Evolutionary conservation across 1,140 invertebrate genomes (phyloP).

Genomic region (Drosophila obscura): DNA sequence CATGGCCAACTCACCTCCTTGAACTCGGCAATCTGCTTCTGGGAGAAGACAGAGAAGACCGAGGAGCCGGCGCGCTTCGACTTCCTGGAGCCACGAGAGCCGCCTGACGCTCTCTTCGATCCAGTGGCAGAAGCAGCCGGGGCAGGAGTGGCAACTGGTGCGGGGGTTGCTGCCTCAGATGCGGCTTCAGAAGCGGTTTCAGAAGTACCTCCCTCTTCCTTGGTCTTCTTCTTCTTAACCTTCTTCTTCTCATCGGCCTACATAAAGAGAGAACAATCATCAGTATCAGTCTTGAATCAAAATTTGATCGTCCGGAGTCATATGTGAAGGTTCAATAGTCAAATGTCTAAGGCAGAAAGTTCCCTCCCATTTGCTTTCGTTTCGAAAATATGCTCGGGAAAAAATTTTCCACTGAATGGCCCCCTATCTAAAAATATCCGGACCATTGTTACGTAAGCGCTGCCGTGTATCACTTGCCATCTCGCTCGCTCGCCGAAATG

Average conservation of each 20-base stretch:
- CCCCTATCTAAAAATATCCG: constrained; percentile 33
- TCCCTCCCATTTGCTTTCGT: background rate
- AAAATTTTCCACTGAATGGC: constrained; percentile 34
- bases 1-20: constrained; percentile 90
- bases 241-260: constrained; percentile 93
- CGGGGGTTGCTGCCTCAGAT: constrained; percentile 86
- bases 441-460: constrained; percentile 60
- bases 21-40: constrained; percentile 97
- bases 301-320: background rate
- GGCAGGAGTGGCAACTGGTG: constrained; percentile 86
- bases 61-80: constrained; percentile 95
- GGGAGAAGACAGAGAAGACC: constrained; percentile 97
- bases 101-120: constrained; percentile 86
- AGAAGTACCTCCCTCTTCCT: constrained; percentile 88
- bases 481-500: constrained; percentile 37
- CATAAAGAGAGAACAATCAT: constrained; percentile 17
- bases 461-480: constrained; percentile 35
- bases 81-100: constrained; percentile 88
- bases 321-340: background rate
- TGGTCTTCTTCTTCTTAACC: constrained; percentile 91
- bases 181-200: constrained; percentile 86
- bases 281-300: background rate
- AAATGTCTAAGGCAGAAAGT: background rate
- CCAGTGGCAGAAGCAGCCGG: constrained; percentile 85
- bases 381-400: constrained; percentile 31